These are phyloP conservation scores for Asarcornis scutulata DNA, from an alignment of 2,113 vertebrate species.

Conservation along the genomic window DNA sequence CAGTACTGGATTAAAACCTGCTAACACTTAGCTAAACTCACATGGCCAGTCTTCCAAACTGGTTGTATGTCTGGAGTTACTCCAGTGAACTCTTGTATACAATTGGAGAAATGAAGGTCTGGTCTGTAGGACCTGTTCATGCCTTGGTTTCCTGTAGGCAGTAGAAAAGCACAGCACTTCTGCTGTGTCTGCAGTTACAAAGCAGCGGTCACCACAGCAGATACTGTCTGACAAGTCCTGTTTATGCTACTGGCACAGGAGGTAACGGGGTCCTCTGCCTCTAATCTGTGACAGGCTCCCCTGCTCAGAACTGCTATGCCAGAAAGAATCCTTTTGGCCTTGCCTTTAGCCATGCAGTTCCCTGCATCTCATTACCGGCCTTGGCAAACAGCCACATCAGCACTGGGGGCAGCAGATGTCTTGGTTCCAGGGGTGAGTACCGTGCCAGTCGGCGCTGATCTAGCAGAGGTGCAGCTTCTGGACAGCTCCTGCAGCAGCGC, in stretches of 20 bases:
- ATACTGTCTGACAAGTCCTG: neutral
- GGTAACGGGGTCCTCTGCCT: neutral
- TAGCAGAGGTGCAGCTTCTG: neutral
- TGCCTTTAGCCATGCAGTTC: neutral
- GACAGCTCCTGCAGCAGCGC: neutral
- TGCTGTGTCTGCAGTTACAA: neutral
- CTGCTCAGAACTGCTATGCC: neutral
- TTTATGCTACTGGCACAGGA: neutral
- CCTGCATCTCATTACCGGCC: neutral
- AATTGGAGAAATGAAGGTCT: neutral
- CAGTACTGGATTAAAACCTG: neutral
- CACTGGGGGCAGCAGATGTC: too few species aligned
- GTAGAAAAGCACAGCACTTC: neutral
- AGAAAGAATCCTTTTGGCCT: neutral
- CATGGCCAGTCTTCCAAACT: neutral
- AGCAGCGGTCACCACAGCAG: neutral
- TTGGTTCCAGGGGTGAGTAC: accelerated
- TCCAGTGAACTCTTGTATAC: neutral
- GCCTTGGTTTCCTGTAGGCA: neutral
- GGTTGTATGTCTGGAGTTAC: neutral
- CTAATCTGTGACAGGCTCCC: neutral
- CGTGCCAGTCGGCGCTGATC: neutral
- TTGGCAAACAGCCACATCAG: neutral
- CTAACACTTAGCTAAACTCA: neutral
- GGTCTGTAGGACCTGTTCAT: neutral